Base-by-base conservation (phyloP, 1,140 invertebrate species). In the Lysiphlebus fabarum region DNA sequence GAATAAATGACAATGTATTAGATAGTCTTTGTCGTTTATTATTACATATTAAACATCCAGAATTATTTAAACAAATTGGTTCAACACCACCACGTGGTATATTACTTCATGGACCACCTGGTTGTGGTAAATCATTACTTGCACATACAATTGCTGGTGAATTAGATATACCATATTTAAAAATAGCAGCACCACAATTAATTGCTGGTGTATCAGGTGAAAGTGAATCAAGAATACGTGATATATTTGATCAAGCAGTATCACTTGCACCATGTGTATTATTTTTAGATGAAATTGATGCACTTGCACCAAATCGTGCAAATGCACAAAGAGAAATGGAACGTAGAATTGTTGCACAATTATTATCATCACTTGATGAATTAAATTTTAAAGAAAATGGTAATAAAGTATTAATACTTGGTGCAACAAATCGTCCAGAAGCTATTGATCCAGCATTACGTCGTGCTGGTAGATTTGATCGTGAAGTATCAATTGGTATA, bases 261-360 rank as follows among this genome's bases (percentile, higher is more conserved):
- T 76, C 81, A 37, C 71, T 83, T 38, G 85, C 90, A 38, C 92
- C 93, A 0, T 92, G 92, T 76, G 84, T 98, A 33, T 75, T 97
- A n/a, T 95, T 98, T 66, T 87, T 98, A 56, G 95, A 98, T 78
- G 93, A 96, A 81, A 91, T 98, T 56, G 95, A 98, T 82, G 87
- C 90, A 33, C 88, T 98, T 57, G 90, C 89, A 38, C 89, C 89
- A 9, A 93, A 91, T 65, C 83, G 94, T 71, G 88, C 95, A 59
- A 89, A 86, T 63, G 91, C 93, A 1, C 89, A 93, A 66, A 90
- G 90, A 73, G 95, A 96, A 72, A 98, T 98, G 95, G 95, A 98
- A 70, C 84, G 89, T 63, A 80, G 96, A 66, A 95, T 99, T 75
- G 95, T 98, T 5, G 87, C 95, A 12, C 95, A 99, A 76, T 79